A percentile compares a stretch with the other conserved stretches of the same genome.
Conservation (phyloP, 1,140 invertebrate genomes). For the Lordiphosa mommai region DNA sequence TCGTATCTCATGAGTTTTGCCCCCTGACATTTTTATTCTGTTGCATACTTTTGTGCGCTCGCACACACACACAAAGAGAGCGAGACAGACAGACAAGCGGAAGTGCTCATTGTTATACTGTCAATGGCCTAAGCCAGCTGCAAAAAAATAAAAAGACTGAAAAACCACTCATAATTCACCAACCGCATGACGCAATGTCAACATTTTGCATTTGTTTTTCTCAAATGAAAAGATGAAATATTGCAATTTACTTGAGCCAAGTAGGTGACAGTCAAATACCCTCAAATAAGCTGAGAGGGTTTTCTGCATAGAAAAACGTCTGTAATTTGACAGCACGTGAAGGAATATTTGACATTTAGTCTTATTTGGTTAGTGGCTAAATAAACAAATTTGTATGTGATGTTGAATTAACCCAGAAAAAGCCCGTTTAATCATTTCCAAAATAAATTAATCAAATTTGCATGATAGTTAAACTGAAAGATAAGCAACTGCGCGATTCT, state of each 20-base stretch:
- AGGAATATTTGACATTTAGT: no score
- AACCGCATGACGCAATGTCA: constrained; percentile 61
- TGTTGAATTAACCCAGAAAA: no score
- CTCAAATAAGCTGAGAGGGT: neutral
- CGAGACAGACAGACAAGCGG: constrained; percentile 26
- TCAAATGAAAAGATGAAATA: neutral
- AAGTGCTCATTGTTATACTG: constrained; percentile 64
- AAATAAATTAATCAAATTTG: no score
- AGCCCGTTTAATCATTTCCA: no score
- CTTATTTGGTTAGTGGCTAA: no score
- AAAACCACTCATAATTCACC: constrained; percentile 63
- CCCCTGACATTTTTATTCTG: constrained; percentile 47
- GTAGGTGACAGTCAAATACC: neutral
- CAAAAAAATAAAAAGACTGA: neutral
- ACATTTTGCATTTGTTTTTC: constrained; percentile 58
- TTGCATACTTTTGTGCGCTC: constrained; percentile 38
- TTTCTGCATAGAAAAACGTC: no score
- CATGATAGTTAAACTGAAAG: no score
- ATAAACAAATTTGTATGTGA: no score
- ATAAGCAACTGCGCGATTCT: no score
- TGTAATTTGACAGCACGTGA: no score
- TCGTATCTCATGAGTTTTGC: constrained; percentile 62
- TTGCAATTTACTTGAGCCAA: neutral
- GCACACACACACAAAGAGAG: neutral
- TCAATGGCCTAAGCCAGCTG: constrained; percentile 46